phyloP scores from a whole-genome alignment of 2,888 invertebrate genomes.

The Physocephala rufipes region DNA sequence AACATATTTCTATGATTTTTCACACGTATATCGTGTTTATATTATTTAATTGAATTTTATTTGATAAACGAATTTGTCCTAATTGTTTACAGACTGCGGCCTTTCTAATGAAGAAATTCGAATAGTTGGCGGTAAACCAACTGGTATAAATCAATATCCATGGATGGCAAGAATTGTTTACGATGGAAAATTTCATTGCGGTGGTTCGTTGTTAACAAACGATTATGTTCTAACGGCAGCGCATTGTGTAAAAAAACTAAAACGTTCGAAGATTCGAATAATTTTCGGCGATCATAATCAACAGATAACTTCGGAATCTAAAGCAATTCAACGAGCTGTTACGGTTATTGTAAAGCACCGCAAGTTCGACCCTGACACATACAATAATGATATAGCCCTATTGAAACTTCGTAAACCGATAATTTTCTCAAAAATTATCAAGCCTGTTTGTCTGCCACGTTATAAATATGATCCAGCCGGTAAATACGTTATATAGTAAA shows the following conservation, averaged over 20 bases:
- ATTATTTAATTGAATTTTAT: neutral
- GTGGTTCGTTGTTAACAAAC: conserved; percentile 82
- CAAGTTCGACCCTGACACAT: conserved; percentile 85
- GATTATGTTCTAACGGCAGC: conserved; percentile 89
- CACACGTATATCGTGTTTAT: too few relatives aligned
- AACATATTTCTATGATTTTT: too few relatives aligned
- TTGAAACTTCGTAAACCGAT: conserved; percentile 81
- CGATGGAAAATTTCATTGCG: conserved; percentile 89
- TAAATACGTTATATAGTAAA: conserved; percentile 58
- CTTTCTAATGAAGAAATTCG: conserved; percentile 85
- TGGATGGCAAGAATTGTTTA: conserved; percentile 89
- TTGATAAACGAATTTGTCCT: neutral
- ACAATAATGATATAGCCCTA: conserved; percentile 87
- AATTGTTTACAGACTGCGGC: conserved; percentile 76
- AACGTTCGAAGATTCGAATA: conserved; percentile 82
- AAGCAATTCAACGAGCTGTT: conserved; percentile 84
- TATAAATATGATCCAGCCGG: conserved; percentile 68
- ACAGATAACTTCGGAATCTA: conserved; percentile 78
- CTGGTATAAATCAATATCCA: conserved; percentile 84
- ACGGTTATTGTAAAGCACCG: conserved; percentile 80
- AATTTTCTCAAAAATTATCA: conserved; percentile 71
- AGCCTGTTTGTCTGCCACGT: conserved; percentile 79
- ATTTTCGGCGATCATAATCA: conserved; percentile 88
- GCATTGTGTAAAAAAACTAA: conserved; percentile 81
- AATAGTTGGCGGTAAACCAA: conserved; percentile 85